phyloP scores from a whole-genome alignment of 2,797 vertebrate genomes.

The Lepus oiostolus region DNA sequence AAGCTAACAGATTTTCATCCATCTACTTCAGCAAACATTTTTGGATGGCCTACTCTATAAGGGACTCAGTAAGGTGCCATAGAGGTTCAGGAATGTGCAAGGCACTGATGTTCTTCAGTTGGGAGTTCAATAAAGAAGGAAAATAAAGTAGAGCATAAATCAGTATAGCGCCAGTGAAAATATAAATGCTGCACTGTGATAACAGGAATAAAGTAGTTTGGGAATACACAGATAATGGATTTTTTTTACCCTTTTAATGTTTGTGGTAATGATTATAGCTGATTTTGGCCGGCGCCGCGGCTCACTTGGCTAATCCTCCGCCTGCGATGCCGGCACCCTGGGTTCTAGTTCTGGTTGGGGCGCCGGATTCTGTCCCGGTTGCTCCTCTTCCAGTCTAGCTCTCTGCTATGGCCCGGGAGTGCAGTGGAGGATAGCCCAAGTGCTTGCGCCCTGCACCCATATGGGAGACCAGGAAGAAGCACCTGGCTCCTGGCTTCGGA shows the following conservation, averaged over 20 bases:
- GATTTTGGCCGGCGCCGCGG: too few species aligned
- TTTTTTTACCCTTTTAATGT: not conserved
- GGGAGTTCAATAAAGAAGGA: not conserved
- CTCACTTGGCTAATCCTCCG: too few species aligned
- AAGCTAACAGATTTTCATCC: conserved; percentile 1
- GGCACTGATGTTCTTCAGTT: not conserved
- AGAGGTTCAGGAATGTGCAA: not conserved
- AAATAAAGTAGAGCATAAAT: not conserved
- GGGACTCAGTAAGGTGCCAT: not conserved
- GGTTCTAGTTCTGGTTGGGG: too few species aligned
- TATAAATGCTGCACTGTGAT: not conserved
- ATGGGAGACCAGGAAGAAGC: too few species aligned
- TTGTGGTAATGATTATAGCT: not conserved
- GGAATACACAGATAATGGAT: not conserved
- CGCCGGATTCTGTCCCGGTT: too few species aligned
- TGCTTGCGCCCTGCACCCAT: too few species aligned
- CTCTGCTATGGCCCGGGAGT: too few species aligned
- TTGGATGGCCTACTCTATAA: not conserved
- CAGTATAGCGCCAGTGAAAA: not conserved
- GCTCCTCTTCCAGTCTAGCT: too few species aligned
- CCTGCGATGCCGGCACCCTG: too few species aligned
- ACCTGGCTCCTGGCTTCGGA: too few species aligned
- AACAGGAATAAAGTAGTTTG: not conserved
- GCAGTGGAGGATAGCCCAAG: too few species aligned
- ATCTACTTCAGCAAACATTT: not conserved